Evolutionary conservation across 2,797 vertebrate species (phyloP).

Genomic region (Odontamblyopus lacepedii): DNA sequence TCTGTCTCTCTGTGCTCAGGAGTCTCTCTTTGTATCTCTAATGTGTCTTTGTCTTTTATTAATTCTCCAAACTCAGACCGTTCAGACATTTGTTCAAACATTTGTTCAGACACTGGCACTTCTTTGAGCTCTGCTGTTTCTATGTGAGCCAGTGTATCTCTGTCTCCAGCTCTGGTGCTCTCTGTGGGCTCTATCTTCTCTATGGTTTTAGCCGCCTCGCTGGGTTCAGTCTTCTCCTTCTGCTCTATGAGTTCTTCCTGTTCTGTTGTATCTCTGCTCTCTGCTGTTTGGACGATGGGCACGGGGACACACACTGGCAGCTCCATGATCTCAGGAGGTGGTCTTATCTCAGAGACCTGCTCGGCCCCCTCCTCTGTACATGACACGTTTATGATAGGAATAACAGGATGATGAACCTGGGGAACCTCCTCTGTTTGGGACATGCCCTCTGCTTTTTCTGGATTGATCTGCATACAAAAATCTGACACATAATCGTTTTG

Average conservation of each 20-base stretch:
- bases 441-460: slow-evolving; percentile 50
- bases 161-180: not conserved
- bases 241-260: not conserved
- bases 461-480: slow-evolving; percentile 40
- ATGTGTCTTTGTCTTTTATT: not conserved
- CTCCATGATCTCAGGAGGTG: slow-evolving; percentile 26
- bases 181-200: not conserved
- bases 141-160: slow-evolving; percentile 23
- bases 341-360: slow-evolving; percentile 21
- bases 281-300: slow-evolving; percentile 61
- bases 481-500: slow-evolving; percentile 24
- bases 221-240: slow-evolving; percentile 24
- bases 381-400: slow-evolving; percentile 73
- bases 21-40: not conserved
- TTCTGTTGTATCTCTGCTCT: not conserved
- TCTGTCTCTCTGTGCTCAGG: not conserved
- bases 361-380: slow-evolving; percentile 50
- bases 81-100: not conserved
- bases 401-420: slow-evolving; percentile 50
- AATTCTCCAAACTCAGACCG: not conserved
- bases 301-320: slow-evolving; percentile 56
- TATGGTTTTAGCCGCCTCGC: not conserved
- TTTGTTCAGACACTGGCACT: too few relatives aligned
- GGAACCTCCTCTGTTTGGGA: slow-evolving; percentile 41
- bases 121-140: slow-evolving; percentile 30